Conservation (phyloP, 2,797 vertebrate species). For the Rhincodon typus region DNA sequence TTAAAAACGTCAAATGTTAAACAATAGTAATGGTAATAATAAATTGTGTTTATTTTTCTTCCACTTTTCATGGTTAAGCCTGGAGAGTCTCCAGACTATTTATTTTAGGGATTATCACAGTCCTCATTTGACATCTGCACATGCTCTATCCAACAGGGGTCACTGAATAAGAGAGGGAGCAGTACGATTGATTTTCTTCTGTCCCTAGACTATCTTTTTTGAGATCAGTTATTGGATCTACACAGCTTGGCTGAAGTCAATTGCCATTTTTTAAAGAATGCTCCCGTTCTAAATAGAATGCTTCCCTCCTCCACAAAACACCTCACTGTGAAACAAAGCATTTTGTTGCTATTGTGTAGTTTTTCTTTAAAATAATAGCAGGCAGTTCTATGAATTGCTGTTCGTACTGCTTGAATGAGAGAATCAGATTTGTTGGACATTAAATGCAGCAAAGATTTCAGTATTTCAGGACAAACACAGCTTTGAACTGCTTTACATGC, state of each 20-base stretch:
- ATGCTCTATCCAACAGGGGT: too few species aligned
- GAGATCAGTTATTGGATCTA: background rate
- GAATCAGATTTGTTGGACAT: background rate
- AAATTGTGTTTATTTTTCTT: constrained; percentile 1
- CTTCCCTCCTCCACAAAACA: background rate
- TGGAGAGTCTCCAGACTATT: too few species aligned
- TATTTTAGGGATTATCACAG: background rate
- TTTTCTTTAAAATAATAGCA: background rate
- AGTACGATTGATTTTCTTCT: background rate
- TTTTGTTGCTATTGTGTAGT: background rate
- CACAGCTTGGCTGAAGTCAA: background rate
- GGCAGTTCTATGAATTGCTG: background rate
- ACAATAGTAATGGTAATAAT: background rate
- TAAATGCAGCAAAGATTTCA: background rate
- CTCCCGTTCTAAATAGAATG: background rate
- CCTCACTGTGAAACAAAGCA: background rate
- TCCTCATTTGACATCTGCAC: background rate
- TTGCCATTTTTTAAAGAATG: background rate
- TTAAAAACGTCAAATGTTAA: background rate
- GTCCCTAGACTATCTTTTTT: background rate
- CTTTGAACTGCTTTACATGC: background rate
- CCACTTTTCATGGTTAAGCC: background rate
- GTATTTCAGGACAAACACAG: background rate
- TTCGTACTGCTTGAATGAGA: background rate
- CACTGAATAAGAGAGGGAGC: background rate